Conservation (phyloP, 2,113 vertebrate species). For the Recurvirostra avosetta region DNA sequence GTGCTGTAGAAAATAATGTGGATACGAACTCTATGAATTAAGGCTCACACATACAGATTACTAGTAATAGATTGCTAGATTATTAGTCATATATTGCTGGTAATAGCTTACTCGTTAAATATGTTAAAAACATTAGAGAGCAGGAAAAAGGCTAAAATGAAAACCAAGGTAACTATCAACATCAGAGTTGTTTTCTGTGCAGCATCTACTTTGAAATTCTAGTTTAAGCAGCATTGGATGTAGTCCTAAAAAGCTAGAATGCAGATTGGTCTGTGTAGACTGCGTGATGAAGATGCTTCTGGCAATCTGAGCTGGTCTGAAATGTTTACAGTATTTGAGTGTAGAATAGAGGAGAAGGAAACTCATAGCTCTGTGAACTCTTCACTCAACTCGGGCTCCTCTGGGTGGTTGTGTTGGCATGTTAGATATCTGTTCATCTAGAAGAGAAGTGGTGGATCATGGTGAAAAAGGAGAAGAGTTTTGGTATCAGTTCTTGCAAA, state of each 20-base stretch:
- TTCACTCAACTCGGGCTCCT: background rate
- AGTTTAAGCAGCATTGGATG: background rate
- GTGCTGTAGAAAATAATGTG: background rate
- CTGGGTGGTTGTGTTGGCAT: background rate
- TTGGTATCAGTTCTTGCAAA: background rate
- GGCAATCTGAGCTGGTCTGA: accelerated
- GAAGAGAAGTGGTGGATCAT: background rate
- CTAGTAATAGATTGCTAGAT: background rate
- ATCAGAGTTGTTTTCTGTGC: background rate
- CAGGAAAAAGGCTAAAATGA: background rate
- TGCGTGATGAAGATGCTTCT: background rate
- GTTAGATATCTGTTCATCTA: background rate
- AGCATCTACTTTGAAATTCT: background rate
- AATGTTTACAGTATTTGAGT: background rate
- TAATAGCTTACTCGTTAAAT: background rate
- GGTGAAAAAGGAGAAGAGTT: background rate
- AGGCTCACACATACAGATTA: background rate
- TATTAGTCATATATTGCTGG: background rate
- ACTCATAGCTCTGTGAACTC: background rate
- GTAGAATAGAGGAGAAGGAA: background rate
- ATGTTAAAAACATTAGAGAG: background rate
- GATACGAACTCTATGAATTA: background rate
- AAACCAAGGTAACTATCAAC: background rate
- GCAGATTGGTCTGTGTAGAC: background rate
- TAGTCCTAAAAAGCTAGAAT: background rate